Conservation (phyloP, 2,113 vertebrate species). For the Mobula hypostoma region DNA sequence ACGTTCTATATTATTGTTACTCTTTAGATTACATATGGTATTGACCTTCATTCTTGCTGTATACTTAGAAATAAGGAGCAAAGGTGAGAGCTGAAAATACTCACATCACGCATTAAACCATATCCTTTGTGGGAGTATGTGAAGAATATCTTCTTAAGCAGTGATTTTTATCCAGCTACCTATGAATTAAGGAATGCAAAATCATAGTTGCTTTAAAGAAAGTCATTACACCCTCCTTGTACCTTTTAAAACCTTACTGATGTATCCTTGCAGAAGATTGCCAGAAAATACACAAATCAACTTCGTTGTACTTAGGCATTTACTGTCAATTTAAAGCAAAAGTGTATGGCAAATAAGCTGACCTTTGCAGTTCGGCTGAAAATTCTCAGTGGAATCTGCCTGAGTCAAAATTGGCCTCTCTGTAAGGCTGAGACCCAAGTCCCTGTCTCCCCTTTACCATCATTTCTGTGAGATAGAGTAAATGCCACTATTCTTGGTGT, state of each 20-base stretch:
- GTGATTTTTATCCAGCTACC: too few relatives aligned
- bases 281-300: conserved; percentile 18
- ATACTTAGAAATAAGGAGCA: not conserved
- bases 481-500: not conserved
- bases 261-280: not conserved
- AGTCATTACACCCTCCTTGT: not conserved
- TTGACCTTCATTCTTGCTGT: not conserved
- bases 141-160: too few relatives aligned
- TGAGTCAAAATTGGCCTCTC: conserved; percentile 26
- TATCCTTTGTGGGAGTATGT: not conserved
- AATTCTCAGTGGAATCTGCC: conserved; percentile 9
- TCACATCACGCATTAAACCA: not conserved
- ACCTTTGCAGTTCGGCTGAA: conserved; percentile 20
- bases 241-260: not conserved
- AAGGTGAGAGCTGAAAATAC: not conserved
- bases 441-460: not conserved
- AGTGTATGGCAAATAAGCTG: not conserved
- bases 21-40: not conserved
- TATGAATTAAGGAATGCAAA: not conserved
- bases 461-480: not conserved
- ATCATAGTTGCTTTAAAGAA: not conserved
- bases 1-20: too few relatives aligned
- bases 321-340: not conserved
- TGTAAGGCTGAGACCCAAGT: conserved; percentile 3
- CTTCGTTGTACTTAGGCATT: not conserved